These are phyloP conservation scores for Cabera pusaria DNA, from an alignment of 2,888 invertebrate species.

Conservation along the genomic window DNA sequence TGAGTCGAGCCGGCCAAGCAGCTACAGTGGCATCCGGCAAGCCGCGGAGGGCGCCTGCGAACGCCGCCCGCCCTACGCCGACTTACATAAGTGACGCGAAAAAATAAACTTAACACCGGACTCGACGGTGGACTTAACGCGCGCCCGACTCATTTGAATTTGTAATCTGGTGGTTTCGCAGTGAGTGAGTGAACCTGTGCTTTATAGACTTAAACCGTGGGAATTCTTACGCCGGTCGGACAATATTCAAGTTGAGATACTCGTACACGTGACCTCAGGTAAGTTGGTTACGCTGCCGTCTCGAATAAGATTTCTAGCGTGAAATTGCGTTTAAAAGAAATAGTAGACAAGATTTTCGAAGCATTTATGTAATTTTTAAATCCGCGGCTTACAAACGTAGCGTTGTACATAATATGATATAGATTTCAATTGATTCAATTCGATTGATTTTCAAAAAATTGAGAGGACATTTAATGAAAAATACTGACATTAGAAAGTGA, in stretches of 20 bases:
- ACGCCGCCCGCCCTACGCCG: slow-evolving; percentile 34
- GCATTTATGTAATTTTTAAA: no score
- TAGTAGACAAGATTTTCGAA: neutral
- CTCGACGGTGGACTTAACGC: slow-evolving; percentile 14
- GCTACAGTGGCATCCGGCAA: slow-evolving; percentile 60
- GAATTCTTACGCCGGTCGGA: slow-evolving; percentile 17
- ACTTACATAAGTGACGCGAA: slow-evolving; percentile 72
- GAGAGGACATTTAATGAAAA: no score
- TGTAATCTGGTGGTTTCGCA: slow-evolving; percentile 13
- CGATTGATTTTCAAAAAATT: no score
- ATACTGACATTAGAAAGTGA: no score
- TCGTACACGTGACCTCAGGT: slow-evolving; percentile 23
- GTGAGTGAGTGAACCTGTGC: slow-evolving; percentile 27
- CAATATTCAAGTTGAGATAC: slow-evolving; percentile 18
- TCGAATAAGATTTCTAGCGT: slow-evolving; percentile 17
- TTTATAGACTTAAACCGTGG: slow-evolving; percentile 13
- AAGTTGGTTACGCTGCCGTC: slow-evolving; percentile 21
- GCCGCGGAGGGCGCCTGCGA: slow-evolving; percentile 53
- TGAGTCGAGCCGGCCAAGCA: slow-evolving; percentile 39
- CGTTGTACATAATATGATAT: no score
- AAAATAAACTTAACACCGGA: slow-evolving; percentile 36
- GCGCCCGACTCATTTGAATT: slow-evolving; percentile 31
- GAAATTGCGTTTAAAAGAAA: slow-evolving; percentile 16
- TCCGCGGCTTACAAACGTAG: no score
- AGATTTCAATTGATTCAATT: no score